phyloP scores from a whole-genome alignment of 2,797 vertebrate species.

The Centropyge bicolor region DNA sequence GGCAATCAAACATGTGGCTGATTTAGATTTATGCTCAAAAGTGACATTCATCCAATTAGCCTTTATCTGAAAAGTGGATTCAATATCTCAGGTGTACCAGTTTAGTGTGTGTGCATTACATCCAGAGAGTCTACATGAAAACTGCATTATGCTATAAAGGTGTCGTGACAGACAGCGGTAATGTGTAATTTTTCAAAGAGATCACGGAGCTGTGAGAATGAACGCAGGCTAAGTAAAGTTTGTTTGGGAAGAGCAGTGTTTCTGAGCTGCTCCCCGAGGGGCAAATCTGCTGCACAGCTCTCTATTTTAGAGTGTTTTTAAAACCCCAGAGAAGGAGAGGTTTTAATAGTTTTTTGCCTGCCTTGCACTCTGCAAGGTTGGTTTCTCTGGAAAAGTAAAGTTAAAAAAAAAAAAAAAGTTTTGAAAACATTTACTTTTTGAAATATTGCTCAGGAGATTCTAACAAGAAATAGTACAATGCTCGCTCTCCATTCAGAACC shows the following conservation, averaged over 20 bases:
- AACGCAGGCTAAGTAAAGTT: slow-evolving; percentile 40
- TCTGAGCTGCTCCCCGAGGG: slow-evolving; percentile 58
- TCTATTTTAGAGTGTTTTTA: slow-evolving; percentile 63
- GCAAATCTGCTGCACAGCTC: slow-evolving; percentile 50
- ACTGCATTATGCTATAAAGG: slow-evolving; percentile 4
- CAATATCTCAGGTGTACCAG: background rate
- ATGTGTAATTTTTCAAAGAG: slow-evolving; percentile 7
- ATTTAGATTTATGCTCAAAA: background rate
- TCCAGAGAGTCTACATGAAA: background rate
- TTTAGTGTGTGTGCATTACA: background rate
- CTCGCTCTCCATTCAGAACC: background rate
- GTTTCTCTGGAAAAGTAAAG: slow-evolving; percentile 24
- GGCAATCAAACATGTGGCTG: background rate
- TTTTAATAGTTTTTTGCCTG: slow-evolving; percentile 62
- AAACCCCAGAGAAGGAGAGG: slow-evolving; percentile 60
- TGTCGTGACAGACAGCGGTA: background rate
- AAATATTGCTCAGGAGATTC: slow-evolving; percentile 25
- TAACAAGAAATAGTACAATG: slow-evolving; percentile 12
- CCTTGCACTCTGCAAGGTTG: slow-evolving; percentile 55
- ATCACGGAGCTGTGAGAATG: slow-evolving; percentile 52
- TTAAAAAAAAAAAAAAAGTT: background rate
- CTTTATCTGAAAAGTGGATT: slow-evolving; percentile 15
- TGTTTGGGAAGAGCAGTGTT: slow-evolving; percentile 44
- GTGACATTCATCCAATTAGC: background rate
- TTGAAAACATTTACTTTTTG: slow-evolving; percentile 28